phyloP scores from a whole-genome alignment of 1,140 invertebrate genomes.

The Diabrotica virgifera region DNA sequence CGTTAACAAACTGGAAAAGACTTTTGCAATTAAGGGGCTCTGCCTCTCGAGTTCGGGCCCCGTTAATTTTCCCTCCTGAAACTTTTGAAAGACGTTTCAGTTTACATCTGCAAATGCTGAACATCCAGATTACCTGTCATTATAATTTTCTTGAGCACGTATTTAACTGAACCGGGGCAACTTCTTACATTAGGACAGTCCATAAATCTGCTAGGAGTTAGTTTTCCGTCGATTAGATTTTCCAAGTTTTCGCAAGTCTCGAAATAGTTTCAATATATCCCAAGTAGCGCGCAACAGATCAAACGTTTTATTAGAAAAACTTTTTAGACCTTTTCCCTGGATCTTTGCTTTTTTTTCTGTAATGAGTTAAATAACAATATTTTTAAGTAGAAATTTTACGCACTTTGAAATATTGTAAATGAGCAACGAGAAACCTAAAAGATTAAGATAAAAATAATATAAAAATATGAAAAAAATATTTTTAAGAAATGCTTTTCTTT shows the following conservation, averaged over 20 bases:
- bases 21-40: constrained; percentile 40
- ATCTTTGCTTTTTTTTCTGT: background rate
- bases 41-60: constrained; percentile 24
- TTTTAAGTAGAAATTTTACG: too few relatives aligned
- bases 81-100: constrained; percentile 28
- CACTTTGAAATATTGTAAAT: too few relatives aligned
- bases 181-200: constrained; percentile 32
- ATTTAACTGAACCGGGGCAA: constrained; percentile 31
- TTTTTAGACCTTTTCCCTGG: background rate
- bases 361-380: too few relatives aligned
- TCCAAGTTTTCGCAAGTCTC: constrained; percentile 12
- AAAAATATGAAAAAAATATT: too few relatives aligned
- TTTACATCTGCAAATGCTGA: constrained; percentile 32
- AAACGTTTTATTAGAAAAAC: constrained; percentile 18
- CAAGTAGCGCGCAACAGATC: constrained; percentile 18
- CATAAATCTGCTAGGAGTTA: constrained; percentile 29
- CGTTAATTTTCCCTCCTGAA: constrained; percentile 34
- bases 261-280: constrained; percentile 24
- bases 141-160: constrained; percentile 32
- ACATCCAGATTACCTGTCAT: constrained; percentile 34
- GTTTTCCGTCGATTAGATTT: constrained; percentile 22
- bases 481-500: too few relatives aligned
- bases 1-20: constrained; percentile 43
- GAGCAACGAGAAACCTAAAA: too few relatives aligned
- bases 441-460: too few relatives aligned